These are phyloP conservation scores for Eurypyga helias DNA, from an alignment of 2,113 vertebrate species.

Conservation along the genomic window DNA sequence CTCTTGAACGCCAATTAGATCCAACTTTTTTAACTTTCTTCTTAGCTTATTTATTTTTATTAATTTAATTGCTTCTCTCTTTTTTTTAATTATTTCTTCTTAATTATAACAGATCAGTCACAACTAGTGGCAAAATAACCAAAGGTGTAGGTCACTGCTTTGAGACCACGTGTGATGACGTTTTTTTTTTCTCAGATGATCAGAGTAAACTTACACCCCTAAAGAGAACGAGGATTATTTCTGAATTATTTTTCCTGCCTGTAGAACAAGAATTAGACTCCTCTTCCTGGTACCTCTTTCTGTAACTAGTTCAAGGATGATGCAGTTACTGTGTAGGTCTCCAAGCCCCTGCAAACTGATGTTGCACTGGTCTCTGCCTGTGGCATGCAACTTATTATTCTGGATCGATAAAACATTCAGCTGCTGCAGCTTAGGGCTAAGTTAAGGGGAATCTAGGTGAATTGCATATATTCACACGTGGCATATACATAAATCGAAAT, in stretches of 20 bases:
- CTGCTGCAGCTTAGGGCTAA: neutral
- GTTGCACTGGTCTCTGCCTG: neutral
- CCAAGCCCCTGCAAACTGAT: neutral
- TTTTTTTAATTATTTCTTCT: neutral
- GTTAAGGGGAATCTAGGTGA: neutral
- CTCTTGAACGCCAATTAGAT: neutral
- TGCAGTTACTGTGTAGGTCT: neutral
- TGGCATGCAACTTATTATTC: neutral
- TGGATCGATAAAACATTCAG: rapidly evolving
- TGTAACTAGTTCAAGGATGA: neutral
- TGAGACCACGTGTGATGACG: neutral
- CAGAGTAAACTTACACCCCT: neutral
- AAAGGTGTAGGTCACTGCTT: no score
- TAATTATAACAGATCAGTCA: neutral
- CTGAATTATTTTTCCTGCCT: neutral
- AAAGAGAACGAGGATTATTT: rapidly evolving
- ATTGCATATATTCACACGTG: neutral
- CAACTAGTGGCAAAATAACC: neutral
- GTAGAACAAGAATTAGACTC: neutral
- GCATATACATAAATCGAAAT: neutral
- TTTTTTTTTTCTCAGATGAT: rapidly evolving
- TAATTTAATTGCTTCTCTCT: neutral
- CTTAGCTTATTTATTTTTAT: neutral
- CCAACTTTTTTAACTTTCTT: neutral
- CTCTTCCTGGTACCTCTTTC: neutral